Percentiles rank a stretch among this genome's conserved stretches.
Conservation (phyloP, 2,888 invertebrate species). For the Rosalia funebris region DNA sequence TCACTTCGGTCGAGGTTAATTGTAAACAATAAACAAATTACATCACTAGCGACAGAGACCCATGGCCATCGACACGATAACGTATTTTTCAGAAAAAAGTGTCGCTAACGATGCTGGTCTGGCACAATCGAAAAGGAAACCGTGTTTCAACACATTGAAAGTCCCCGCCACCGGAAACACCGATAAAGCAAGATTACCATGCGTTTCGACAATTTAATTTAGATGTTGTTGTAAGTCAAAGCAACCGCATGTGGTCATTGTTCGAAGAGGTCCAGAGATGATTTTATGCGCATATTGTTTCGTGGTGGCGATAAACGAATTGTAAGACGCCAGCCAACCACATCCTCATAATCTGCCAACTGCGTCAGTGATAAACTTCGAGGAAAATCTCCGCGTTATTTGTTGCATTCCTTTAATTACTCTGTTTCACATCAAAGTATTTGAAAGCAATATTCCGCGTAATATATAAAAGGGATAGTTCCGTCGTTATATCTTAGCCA, state of each 20-base stretch:
- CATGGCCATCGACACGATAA: too few species aligned
- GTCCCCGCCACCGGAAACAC: conserved; percentile 9
- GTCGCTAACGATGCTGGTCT: background rate
- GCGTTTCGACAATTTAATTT: conserved; percentile 17
- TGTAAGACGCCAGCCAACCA: conserved; percentile 9
- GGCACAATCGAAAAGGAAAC: conserved; percentile 12
- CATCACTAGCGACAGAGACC: too few species aligned
- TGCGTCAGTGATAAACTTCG: background rate
- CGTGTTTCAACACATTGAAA: conserved; percentile 14
- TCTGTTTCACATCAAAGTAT: too few species aligned
- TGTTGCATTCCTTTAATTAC: too few species aligned
- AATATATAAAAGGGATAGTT: too few species aligned
- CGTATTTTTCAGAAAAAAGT: conserved; percentile 8
- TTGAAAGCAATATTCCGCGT: too few species aligned
- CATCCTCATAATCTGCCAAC: conserved; percentile 8
- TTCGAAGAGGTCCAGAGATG: conserved; percentile 9
- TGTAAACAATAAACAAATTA: too few species aligned
- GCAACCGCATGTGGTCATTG: conserved; percentile 15
- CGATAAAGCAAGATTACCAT: conserved; percentile 5
- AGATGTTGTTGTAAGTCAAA: conserved; percentile 8
- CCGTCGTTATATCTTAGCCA: too few species aligned
- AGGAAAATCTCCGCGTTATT: background rate
- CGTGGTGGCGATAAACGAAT: conserved; percentile 7
- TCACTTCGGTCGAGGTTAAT: too few species aligned
- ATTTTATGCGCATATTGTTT: conserved; percentile 18